phyloP scores from a whole-genome alignment of 1,140 invertebrate genomes.

The Mya arenaria region DNA sequence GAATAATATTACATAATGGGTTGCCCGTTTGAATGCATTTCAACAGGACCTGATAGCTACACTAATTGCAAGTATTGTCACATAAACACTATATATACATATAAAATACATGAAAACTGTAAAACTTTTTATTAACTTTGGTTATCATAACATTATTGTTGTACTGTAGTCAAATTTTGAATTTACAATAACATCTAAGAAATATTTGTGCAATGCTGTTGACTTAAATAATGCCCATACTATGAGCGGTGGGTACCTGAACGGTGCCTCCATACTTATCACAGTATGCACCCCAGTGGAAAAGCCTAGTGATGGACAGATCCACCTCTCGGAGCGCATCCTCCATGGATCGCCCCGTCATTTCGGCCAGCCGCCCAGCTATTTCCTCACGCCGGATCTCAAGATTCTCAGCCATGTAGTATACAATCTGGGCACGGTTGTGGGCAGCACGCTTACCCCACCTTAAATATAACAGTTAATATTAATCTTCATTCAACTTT shows the following conservation, averaged over 20 bases:
- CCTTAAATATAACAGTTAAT: constrained; percentile 52
- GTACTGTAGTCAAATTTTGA: too few species aligned
- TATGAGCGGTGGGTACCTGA: constrained; percentile 78
- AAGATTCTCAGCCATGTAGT: constrained; percentile 83
- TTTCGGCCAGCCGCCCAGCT: constrained; percentile 68
- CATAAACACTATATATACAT: too few species aligned
- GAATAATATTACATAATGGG: too few species aligned
- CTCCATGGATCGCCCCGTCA: constrained; percentile 73
- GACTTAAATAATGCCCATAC: too few species aligned
- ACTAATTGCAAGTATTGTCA: too few species aligned
- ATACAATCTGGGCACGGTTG: constrained; percentile 83
- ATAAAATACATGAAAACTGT: too few species aligned
- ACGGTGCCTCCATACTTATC: constrained; percentile 82
- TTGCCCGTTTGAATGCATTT: too few species aligned
- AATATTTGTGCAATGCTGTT: too few species aligned
- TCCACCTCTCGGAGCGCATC: constrained; percentile 79
- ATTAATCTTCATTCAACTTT: not conserved
- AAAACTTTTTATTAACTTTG: too few species aligned
- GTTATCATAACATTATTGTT: too few species aligned
- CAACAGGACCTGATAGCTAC: too few species aligned
- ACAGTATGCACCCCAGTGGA: constrained; percentile 82
- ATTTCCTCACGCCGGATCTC: constrained; percentile 78
- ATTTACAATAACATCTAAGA: too few species aligned
- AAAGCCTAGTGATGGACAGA: constrained; percentile 79
- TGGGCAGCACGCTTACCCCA: constrained; percentile 82